Evolutionary conservation across 2,113 vertebrate species (phyloP).

Genomic region (Leucopsar rothschildi): DNA sequence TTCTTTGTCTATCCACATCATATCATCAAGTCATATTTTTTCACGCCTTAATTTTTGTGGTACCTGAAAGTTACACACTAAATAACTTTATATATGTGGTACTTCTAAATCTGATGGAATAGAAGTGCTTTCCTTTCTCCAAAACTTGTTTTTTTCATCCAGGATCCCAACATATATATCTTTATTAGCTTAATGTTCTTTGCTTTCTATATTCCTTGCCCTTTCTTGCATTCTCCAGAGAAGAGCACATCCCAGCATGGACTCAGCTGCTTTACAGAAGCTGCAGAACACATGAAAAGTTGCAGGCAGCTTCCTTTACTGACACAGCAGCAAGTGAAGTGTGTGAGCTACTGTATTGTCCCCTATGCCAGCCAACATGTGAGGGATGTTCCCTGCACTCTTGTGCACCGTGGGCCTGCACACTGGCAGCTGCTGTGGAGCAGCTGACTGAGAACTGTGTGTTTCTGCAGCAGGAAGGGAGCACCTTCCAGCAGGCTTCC

Average conservation of each 20-base stretch:
- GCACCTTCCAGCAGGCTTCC: background rate
- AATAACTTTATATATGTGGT: background rate
- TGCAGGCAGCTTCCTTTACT: background rate
- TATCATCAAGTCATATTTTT: background rate
- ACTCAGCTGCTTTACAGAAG: background rate
- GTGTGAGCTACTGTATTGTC: background rate
- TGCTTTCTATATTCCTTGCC: background rate
- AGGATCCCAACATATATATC: background rate
- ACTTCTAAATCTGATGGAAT: background rate
- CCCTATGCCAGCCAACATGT: background rate
- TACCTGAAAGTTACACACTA: background rate
- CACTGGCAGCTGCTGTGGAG: background rate
- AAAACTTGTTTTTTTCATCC: background rate
- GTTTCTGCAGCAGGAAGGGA: background rate
- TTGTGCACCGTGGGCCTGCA: fast-evolving
- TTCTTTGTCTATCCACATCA: background rate
- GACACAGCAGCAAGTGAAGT: background rate
- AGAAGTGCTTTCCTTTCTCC: background rate
- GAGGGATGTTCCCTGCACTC: background rate
- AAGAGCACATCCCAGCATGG: background rate
- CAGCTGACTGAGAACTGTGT: background rate
- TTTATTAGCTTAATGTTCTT: background rate
- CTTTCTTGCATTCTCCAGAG: background rate
- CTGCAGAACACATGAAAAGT: background rate
- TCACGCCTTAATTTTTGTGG: background rate